These are phyloP conservation scores for Melolontha melolontha DNA, from an alignment of 2,888 invertebrate genomes.

Conservation along the genomic window DNA sequence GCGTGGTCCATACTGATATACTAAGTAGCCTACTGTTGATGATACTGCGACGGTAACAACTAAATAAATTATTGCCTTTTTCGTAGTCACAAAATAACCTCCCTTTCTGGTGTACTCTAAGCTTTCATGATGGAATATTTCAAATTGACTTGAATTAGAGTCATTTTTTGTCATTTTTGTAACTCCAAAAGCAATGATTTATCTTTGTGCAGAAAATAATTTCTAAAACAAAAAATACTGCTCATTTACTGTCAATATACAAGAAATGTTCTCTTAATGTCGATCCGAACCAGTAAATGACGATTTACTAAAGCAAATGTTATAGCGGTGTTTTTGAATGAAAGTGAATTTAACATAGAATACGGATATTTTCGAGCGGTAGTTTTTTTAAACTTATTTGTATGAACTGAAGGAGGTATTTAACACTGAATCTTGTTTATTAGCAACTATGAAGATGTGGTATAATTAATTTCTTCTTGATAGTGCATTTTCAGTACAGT, in stretches of 20 bases:
- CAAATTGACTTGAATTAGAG: conserved; percentile 67
- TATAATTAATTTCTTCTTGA: too few species aligned
- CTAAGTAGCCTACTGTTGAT: conserved; percentile 57
- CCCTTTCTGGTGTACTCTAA: conserved; percentile 72
- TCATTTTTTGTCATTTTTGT: conserved; percentile 42
- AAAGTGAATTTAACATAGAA: too few species aligned
- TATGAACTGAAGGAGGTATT: too few species aligned
- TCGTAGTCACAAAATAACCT: conserved; percentile 73
- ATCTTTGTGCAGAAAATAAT: neutral
- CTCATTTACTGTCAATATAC: neutral
- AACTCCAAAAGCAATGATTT: neutral
- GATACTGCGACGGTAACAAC: conserved; percentile 58
- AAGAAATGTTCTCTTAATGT: neutral
- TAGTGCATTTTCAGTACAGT: too few species aligned
- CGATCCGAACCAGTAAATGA: too few species aligned
- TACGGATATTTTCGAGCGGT: too few species aligned
- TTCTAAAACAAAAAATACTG: neutral
- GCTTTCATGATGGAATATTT: conserved; percentile 70
- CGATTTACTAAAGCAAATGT: too few species aligned
- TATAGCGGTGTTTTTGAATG: too few species aligned
- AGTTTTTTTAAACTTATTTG: too few species aligned
- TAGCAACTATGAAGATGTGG: too few species aligned
- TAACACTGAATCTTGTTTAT: too few species aligned
- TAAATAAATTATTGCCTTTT: conserved; percentile 69
- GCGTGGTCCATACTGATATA: conserved; percentile 61